phyloP scores from a whole-genome alignment of 2,888 invertebrate species.

The Chorisops tibialis region DNA sequence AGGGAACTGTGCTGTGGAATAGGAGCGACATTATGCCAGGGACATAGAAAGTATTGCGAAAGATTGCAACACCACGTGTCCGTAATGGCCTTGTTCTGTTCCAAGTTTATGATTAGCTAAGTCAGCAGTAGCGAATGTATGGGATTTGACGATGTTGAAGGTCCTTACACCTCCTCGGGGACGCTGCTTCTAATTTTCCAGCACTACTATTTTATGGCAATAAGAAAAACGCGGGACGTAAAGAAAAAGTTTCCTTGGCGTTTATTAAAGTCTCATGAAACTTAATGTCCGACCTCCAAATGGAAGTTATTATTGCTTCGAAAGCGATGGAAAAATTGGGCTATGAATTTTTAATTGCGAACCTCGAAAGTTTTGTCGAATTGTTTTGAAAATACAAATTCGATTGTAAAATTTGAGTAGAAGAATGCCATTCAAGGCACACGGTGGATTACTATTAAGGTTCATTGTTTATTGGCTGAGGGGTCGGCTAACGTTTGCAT shows the following conservation, averaged over 20 bases:
- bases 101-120: constrained; percentile 6
- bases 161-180: background rate
- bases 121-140: background rate
- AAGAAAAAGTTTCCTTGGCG: background rate
- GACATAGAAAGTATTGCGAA: background rate
- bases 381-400: too few relatives aligned
- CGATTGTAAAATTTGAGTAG: too few relatives aligned
- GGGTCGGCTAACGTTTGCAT: too few relatives aligned
- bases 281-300: too few relatives aligned
- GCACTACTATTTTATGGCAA: constrained; percentile 9
- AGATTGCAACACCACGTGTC: background rate
- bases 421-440: too few relatives aligned
- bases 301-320: too few relatives aligned
- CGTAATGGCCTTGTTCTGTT: background rate
- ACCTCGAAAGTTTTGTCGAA: too few relatives aligned
- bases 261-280: too few relatives aligned
- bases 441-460: too few relatives aligned
- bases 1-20: background rate
- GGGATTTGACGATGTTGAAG: background rate
- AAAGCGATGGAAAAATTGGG: too few relatives aligned
- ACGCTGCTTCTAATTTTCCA: background rate
- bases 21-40: background rate
- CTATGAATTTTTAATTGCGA: too few relatives aligned
- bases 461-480: too few relatives aligned
- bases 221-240: background rate